Evolutionary conservation across 2,888 invertebrate genomes (phyloP).

Genomic region (Rapana venosa): DNA sequence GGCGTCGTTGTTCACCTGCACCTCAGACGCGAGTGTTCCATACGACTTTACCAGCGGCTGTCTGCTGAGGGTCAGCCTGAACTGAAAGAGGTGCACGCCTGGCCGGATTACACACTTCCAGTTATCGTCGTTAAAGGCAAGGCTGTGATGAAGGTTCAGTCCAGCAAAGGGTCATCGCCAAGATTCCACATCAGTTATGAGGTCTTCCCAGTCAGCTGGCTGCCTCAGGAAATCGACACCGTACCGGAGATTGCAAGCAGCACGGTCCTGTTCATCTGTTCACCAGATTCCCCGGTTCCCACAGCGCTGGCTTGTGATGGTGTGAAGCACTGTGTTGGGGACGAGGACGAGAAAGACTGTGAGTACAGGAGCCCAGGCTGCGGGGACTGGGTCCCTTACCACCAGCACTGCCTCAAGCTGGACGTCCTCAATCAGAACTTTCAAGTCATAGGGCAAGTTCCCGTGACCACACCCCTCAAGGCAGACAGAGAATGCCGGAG

Average conservation of each 20-base stretch:
- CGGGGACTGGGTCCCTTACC: constrained; percentile 14
- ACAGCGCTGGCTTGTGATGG: not conserved
- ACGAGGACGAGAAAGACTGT: constrained; percentile 13
- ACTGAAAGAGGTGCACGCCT: not conserved
- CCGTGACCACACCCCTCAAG: not conserved
- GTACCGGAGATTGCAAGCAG: too few relatives aligned
- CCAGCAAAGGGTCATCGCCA: not conserved
- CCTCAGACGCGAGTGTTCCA: too few relatives aligned
- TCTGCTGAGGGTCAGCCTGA: not conserved
- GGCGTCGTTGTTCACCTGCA: not conserved
- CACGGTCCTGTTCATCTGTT: too few relatives aligned
- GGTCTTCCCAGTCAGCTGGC: too few relatives aligned
- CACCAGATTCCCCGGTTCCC: not conserved
- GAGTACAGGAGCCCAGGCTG: constrained; percentile 7
- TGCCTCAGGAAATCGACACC: too few relatives aligned
- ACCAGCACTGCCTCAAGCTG: not conserved
- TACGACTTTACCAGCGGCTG: not conserved
- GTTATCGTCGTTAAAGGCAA: not conserved
- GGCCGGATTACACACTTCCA: not conserved
- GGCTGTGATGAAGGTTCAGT: not conserved
- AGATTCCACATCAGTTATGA: too few relatives aligned
- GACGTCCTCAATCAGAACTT: not conserved
- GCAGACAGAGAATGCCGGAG: not conserved
- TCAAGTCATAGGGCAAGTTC: not conserved
- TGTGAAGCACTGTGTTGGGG: constrained; percentile 7